A percentile compares a stretch with the other conserved stretches of the same genome.
Conservation (phyloP, 2,113 vertebrate species). For the Jaculus jaculus region DNA sequence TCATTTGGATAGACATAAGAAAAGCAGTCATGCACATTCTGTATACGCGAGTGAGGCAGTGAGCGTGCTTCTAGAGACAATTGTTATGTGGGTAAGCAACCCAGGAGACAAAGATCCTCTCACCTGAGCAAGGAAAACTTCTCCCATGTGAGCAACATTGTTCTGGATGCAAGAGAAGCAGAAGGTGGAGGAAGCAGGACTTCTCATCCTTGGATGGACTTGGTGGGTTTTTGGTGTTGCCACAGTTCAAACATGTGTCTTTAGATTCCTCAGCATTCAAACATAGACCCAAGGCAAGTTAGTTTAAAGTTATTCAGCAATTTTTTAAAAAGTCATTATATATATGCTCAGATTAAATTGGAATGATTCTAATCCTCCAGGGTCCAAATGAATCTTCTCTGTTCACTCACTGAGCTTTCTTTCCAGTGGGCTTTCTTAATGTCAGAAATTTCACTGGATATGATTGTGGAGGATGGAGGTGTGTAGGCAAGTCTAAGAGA, state of each 20-base stretch:
- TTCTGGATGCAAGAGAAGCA: no score
- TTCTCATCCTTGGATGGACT: background rate
- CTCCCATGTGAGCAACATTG: no score
- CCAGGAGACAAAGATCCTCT: background rate
- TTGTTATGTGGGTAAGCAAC: no score
- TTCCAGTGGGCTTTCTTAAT: background rate
- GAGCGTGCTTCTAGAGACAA: background rate
- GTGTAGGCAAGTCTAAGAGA: background rate
- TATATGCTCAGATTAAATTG: conserved; percentile 58
- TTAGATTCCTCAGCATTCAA: background rate
- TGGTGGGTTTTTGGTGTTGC: background rate
- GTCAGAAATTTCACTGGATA: background rate
- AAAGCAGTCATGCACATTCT: background rate
- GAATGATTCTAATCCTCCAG: conserved; percentile 29
- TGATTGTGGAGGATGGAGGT: background rate
- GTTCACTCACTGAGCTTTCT: conserved; percentile 12
- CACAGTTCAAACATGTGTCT: no score
- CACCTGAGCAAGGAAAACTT: background rate
- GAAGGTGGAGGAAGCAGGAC: no score
- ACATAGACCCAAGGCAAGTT: background rate
- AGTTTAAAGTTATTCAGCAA: conserved; percentile 39
- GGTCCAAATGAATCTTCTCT: conserved; percentile 32
- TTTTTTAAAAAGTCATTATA: background rate
- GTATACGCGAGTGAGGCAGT: no score
- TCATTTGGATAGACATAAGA: background rate